A percentile compares a stretch with the other conserved stretches of the same genome.
Conservation (phyloP, 1,140 invertebrate genomes). For the Diorhabda sublineata region DNA sequence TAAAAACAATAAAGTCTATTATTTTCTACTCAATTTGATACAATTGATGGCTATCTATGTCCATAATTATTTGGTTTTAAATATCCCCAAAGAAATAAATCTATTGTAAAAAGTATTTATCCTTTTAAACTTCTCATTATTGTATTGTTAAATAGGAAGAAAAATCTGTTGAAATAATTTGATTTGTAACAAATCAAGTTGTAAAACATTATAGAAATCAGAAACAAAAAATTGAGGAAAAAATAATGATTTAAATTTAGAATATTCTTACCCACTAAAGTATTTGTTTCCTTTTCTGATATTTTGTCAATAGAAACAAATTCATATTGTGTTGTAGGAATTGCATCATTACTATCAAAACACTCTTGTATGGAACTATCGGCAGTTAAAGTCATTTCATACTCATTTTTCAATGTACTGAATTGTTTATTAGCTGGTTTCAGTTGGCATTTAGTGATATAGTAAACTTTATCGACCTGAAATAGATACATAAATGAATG, state of each 20-base stretch:
- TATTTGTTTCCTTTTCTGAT: conserved; percentile 61
- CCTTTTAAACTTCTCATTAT: too few relatives aligned
- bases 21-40: too few relatives aligned
- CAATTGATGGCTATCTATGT: too few relatives aligned
- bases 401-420: conserved; percentile 83
- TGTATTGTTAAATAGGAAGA: too few relatives aligned
- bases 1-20: too few relatives aligned
- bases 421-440: conserved; percentile 93
- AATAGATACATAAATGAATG: conserved; percentile 23
- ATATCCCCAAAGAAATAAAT: too few relatives aligned
- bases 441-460: conserved; percentile 72
- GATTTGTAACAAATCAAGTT: too few relatives aligned
- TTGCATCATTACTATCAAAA: conserved; percentile 56
- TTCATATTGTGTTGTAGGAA: conserved; percentile 80
- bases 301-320: conserved; percentile 78
- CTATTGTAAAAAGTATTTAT: too few relatives aligned
- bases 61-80: too few relatives aligned
- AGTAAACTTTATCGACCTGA: conserved; percentile 83
- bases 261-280: conserved; percentile 62
- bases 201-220: too few relatives aligned
- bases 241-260: conserved; percentile 24
- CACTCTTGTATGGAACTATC: conserved; percentile 76
- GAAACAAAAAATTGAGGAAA: background rate
- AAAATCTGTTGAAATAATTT: too few relatives aligned
- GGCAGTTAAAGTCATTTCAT: conserved; percentile 87